Percentiles rank a stretch among this genome's conserved stretches.
phyloP scores from a whole-genome alignment of 2,113 vertebrate species.

The Labrus mixtus region DNA sequence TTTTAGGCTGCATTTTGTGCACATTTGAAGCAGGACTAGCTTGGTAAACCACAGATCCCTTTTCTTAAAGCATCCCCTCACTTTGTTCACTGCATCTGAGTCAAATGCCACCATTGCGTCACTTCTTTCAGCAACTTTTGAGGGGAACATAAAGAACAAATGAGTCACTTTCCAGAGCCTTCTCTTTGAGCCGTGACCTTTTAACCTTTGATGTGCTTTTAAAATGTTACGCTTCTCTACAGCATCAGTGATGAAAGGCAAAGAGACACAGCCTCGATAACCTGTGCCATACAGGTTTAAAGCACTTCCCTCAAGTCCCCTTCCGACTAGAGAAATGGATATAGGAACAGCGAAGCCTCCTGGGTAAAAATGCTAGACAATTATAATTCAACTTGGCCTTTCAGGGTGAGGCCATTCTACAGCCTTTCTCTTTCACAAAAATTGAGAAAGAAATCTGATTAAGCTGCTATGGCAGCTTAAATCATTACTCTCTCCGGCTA shows the following conservation, averaged over 20 bases:
- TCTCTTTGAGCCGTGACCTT: conserved; percentile 16
- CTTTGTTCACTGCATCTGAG: background rate
- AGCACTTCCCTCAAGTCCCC: background rate
- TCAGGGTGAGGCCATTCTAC: conserved; percentile 2
- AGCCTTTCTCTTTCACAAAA: conserved; percentile 14
- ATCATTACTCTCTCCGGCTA: no score
- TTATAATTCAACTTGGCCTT: conserved; percentile 18
- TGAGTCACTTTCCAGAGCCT: background rate
- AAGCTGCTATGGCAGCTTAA: background rate
- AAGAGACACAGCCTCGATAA: conserved; percentile 11
- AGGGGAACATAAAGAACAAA: background rate
- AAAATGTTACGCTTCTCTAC: conserved; percentile 21
- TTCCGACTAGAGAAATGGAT: conserved; percentile 6
- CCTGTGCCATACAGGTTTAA: background rate
- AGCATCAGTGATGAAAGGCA: conserved; percentile 21
- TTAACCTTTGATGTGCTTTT: conserved; percentile 3
- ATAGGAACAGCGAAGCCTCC: conserved; percentile 30
- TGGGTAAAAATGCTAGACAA: conserved; percentile 21
- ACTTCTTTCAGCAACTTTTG: background rate
- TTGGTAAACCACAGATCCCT: background rate
- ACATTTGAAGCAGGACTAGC: background rate
- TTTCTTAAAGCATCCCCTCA: background rate
- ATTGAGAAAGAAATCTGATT: background rate
- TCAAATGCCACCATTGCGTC: background rate
- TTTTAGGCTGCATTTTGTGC: background rate